Base-by-base conservation (phyloP, 2,797 vertebrate species). In the Alcedo quadribrachys region DNA sequence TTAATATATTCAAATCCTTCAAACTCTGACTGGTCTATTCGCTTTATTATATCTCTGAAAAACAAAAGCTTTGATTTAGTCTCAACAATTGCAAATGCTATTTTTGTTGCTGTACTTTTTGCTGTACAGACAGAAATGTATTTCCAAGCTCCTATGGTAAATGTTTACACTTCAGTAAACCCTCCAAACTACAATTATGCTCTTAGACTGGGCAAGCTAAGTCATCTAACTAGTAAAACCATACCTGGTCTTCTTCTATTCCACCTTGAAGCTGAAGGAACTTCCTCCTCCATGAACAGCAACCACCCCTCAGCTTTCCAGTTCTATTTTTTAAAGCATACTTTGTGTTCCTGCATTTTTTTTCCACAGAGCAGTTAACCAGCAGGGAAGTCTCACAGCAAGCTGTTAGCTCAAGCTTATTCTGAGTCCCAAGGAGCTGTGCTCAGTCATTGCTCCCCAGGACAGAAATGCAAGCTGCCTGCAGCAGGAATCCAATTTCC, bases 1-100 rank as follows among this genome's bases (percentile, higher is more conserved):
- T 99, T 99, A 97, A 99, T 99, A 96, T 99, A 99, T 97, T 99
- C 99, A 70, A 99, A 99, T 90, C 99, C 99, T 97, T 99, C 99
- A 73, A 99, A 99, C 94, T 99, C 99, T 0, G 99, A 99, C 98
- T 99, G 99, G 98, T 99, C 99, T 97, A 99, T 99, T 97, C 99
- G 98, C 97, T 99, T 99, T 94, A 99, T 99, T 97, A 98, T 98
- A 75, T 99, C 99, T 97, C 99, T 99, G 97, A 76, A 94, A 89
- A 84, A 80, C 80, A 83, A 11, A 85, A 91, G 61, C 32, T 53
- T 3, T 1, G n/a, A 5, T 14, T 84, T 32, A 81, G 42, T 63
- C 54, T 40, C 27, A 61, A 20, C 45, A 28, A 21, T 12, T 22
- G 22, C 32, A 68, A 17, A 40, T 42, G 12, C 12, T 28, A 8